Evolutionary conservation across 2,797 vertebrate species (phyloP), one percentile per base, ranked within the genome.

Genomic region (Ciconia nigra): DNA sequence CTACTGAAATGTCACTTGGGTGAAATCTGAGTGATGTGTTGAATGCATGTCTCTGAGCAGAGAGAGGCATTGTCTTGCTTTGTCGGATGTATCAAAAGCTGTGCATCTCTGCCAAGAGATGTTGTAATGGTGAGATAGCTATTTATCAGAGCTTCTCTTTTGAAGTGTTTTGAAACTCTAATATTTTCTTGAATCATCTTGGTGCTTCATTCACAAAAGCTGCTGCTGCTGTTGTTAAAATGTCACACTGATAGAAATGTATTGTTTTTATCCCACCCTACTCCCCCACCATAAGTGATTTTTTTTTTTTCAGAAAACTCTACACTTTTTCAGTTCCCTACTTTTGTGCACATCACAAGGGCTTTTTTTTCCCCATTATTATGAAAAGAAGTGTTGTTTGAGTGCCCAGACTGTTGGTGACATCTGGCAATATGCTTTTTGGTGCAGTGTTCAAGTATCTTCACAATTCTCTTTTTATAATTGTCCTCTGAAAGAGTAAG

Each of bases 341-440:
- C 44, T 80, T 66, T 7, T n/a, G 31, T 87, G 39, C n/a, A 4
- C 12, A 39, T 93, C 57, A 41, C 57, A 76, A 61, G 70, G 49
- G 19, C 2, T 49, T 44, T 69, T 35, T 12, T 2, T 8, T 39
- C 11, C 37, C 31, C 8, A 17, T 67, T 86, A 15, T 82, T 73
- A 61, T 91, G 89, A 94, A 94, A 73, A 87, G 61, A 39, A 87
- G 55, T 29, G 74, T 87, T 93, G 93, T 97, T 71, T 62, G 86
- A 37, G 41, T 57, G 66, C 83, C 80, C 80, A 73, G 89, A 33
- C 82, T 79, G 54, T 26, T 81, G 44, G 46, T 95, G 70, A 76
- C 85, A 88, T 95, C 51, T 81, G 82, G 55, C 80, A 82, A 18
- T 94, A 66, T 87, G 90, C 39, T 84, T 87, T 94, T 83, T 65